Evolutionary conservation across 2,113 vertebrate species (phyloP), one percentile per base, ranked within the genome.

Genomic region (Cyanistes caeruleus): DNA sequence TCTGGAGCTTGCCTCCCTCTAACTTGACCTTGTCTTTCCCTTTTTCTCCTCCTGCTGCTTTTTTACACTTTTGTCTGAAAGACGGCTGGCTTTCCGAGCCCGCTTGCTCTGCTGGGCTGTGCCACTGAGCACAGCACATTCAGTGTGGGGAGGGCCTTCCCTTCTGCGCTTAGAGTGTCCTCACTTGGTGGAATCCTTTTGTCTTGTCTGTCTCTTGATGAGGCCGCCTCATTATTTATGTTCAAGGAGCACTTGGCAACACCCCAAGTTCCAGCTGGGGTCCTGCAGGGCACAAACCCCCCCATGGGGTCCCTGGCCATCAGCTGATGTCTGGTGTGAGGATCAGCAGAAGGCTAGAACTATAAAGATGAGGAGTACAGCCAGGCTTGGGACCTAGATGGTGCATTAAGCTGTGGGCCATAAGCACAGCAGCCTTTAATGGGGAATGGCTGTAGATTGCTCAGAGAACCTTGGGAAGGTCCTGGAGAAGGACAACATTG

Each of bases 161-260:
- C 58, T 70, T 77, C 58, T 82, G 1, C 1, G 0, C 58, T 69
- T 44, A 27, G 13, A 89, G 48, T 86, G 78, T 80, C 79, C 76
- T 63, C 59, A 21, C 63, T 94, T 59, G 55, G 46, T 80, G 82
- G 87, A 88, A 95, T 41, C 55, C 87, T 83, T 95, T 96, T 97
- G 87, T 96, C 58, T 65, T 55, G 53, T 64, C 28, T 59, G 30
- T 46, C 56, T 68, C 83, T 92, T 90, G 65, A 72, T 75, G 31
- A 3, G 73, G 37, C 68, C 1, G 4, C 43, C 83, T 78, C 2
- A 0, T 72, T 95, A 64, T 52, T 86, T 75, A 23, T 39, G 30
- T 68, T 58, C 60, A 64, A 64, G 52, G 31, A 87, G 52, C 51
- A 21, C 59, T 93, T 93, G 92, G 86, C 94, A 93, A 52, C 55